Percentiles rank a stretch among this genome's conserved stretches.
These are phyloP conservation scores for Beaufortia kweichowensis DNA, from an alignment of 2,113 vertebrate genomes.

Conservation along the genomic window DNA sequence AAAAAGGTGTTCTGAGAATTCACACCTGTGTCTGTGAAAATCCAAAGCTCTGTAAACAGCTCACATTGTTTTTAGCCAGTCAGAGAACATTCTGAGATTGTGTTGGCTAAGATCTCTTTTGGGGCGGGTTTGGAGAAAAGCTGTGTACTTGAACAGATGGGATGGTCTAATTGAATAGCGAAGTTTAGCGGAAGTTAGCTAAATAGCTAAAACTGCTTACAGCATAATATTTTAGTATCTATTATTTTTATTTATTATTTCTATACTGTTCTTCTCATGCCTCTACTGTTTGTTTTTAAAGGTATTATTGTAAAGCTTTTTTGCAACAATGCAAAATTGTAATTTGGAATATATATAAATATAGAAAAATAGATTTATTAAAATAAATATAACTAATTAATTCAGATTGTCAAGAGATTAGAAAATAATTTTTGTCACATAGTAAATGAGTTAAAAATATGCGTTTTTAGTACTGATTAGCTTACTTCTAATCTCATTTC, in stretches of 20 bases:
- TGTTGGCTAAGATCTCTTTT: neutral
- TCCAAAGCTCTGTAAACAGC: no score
- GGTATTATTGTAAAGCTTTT: no score
- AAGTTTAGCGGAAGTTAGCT: neutral
- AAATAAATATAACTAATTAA: neutral
- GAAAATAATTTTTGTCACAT: neutral
- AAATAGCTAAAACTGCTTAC: neutral
- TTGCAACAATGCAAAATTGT: no score
- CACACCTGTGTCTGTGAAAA: no score
- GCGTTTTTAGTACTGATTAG: constrained; percentile 6
- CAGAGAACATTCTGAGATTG: neutral
- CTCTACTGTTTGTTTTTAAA: no score
- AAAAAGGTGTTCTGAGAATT: no score
- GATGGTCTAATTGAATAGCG: neutral
- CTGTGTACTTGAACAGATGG: neutral
- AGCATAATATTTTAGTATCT: no score
- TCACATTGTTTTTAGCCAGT: neutral
- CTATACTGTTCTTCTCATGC: no score
- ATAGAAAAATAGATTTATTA: no score
- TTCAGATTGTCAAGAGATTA: neutral
- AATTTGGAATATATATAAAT: no score
- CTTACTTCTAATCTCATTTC: constrained; percentile 4
- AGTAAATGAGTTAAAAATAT: neutral
- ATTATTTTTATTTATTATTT: no score
- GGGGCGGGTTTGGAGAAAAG: neutral